Evolutionary conservation across 2,797 vertebrate species (phyloP).

Genomic region (Phyllotis vaccarum): DNA sequence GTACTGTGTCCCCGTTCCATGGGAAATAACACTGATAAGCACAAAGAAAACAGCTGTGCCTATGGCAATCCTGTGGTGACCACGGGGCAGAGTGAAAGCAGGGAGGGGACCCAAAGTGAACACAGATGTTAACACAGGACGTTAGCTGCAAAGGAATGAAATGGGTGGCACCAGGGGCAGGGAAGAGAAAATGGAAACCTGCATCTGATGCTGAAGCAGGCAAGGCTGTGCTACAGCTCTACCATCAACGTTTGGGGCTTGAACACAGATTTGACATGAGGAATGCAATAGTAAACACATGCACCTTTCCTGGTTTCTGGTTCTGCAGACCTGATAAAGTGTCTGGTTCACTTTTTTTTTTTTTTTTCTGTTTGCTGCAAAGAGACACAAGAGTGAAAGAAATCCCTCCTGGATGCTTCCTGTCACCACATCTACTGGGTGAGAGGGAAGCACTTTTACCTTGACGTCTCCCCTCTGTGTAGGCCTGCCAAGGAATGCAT

Average conservation of each 20-base stretch:
- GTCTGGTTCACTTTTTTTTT: not conserved
- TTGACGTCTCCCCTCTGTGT: not conserved
- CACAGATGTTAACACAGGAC: not conserved
- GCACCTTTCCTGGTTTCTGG: not conserved
- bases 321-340: too few relatives aligned
- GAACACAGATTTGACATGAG: not conserved
- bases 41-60: not conserved
- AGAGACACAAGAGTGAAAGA: not conserved
- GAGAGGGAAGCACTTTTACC: not conserved
- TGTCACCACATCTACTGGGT: not conserved
- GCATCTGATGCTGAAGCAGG: not conserved
- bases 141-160: not conserved
- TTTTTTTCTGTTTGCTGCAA: not conserved
- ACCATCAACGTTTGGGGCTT: not conserved
- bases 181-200: not conserved
- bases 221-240: not conserved
- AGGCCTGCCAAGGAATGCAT: slow-evolving; percentile 55
- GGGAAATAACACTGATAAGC: not conserved
- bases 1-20: not conserved
- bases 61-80: not conserved
- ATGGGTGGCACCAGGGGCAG: not conserved
- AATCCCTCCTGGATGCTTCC: not conserved
- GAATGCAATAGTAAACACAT: not conserved
- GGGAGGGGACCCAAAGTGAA: not conserved
- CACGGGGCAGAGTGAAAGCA: not conserved